Conservation (phyloP, 2,888 invertebrate genomes). For the Andrena bucephala region DNA sequence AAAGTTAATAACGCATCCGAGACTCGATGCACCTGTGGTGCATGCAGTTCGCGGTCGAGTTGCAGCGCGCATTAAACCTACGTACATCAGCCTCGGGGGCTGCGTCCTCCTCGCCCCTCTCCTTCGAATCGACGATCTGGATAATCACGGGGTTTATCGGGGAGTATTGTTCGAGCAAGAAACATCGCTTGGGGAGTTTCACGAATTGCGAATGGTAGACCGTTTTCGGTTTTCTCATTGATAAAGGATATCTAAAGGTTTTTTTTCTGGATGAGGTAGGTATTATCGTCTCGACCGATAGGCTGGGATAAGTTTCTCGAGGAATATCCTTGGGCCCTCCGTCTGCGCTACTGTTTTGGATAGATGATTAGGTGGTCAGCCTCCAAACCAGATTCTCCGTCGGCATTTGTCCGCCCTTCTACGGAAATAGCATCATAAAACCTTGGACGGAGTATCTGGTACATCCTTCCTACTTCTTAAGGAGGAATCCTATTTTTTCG, state of each 20-base stretch:
- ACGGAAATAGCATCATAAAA: no score
- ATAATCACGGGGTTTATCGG: constrained; percentile 63
- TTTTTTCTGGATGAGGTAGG: no score
- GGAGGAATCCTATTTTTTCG: no score
- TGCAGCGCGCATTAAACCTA: constrained; percentile 58
- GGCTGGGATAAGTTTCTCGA: no score
- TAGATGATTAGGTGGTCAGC: no score
- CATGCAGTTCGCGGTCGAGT: constrained; percentile 22
- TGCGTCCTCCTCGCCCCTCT: constrained; percentile 21
- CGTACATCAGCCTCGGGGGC: constrained; percentile 65
- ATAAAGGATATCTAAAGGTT: no score
- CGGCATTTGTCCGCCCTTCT: not conserved
- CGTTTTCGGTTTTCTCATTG: not conserved
- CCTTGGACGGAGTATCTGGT: no score
- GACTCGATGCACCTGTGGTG: constrained; percentile 49
- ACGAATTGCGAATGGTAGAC: not conserved
- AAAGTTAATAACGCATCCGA: constrained; percentile 55
- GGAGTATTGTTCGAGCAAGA: constrained; percentile 6
- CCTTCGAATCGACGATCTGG: constrained; percentile 53
- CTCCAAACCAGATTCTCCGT: no score
- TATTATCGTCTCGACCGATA: no score
- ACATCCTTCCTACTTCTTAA: no score
- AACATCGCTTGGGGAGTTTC: not conserved
- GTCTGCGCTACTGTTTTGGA: no score
- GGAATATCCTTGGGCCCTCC: no score